Base-by-base conservation (phyloP, 2,113 vertebrate species). In the Eclectus roratus region DNA sequence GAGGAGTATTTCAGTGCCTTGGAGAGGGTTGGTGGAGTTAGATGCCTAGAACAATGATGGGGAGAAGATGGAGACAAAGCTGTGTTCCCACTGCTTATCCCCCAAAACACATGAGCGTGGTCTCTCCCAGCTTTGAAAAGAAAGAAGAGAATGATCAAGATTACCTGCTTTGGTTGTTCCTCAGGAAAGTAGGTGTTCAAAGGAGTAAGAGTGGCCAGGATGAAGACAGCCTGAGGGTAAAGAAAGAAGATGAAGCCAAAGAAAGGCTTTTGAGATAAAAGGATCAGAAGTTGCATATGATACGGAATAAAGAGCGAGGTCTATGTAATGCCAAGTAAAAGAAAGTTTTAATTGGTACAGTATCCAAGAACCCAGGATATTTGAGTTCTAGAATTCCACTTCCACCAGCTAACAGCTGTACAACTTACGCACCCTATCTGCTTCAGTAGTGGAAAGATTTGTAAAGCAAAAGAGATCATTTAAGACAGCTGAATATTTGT, bases 21-120 rank as follows among this genome's bases (percentile, higher is more conserved):
- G 16, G 28, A 50, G 58, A 37, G 11, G 11, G 2, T 3, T 24
- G 11, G 15, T 72, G 39, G 41, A 60, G 65, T 28, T 50, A 46
- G 28, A 13, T 10, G 72, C 35, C 9, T 43, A 44, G n/a, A 47
- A 5, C 20, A 72, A 78, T 18, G 41, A 9, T 21, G 19, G 18
- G 24, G 15, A 47, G 46, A 66, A 44, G 53, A 27, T 4, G 13
- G 46, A 16, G 41, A 17, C 0, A 2, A 2, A 1, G 0, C 20
- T 23, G 13, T 35, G 8, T 25, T 85, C 20, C 61, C 52, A 20
- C 12, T 11, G 20, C 14, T 64, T 27, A 50, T n/a, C 39, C n/a
- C 29, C 41, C 52, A 44, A 29, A 80, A 52, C 15, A 82, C 17
- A 23, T 13, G 76, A 85, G 20, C 10, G 72, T 60, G 20, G 18